Evolutionary conservation across 2,888 invertebrate species (phyloP).

Genomic region (Rhabditophanes sp.): DNA sequence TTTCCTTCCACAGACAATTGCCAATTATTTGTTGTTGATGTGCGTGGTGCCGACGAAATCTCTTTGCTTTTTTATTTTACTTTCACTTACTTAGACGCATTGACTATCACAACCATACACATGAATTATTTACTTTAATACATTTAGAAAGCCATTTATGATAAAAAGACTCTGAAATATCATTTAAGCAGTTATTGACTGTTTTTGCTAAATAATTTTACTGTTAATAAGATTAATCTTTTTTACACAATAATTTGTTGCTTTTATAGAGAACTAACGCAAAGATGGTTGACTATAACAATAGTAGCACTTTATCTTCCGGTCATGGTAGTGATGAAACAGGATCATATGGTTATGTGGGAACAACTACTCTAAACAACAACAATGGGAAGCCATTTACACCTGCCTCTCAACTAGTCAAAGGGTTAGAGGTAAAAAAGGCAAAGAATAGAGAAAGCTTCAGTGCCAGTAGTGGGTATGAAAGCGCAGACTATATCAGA

Average conservation of each 20-base stretch:
- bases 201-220: no score
- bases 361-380: constrained; percentile 2
- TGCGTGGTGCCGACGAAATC: no score
- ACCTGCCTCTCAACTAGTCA: constrained; percentile 13
- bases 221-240: no score
- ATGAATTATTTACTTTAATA: no score
- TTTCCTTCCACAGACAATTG: no score
- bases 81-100: no score
- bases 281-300: constrained; percentile 3
- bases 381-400: constrained; percentile 12
- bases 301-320: constrained; percentile 9
- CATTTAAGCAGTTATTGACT: no score
- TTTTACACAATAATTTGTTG: background rate
- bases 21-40: no score
- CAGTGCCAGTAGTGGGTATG: constrained; percentile 61
- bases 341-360: constrained; percentile 9
- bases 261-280: constrained; percentile 6
- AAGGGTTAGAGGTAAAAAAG: constrained; percentile 10
- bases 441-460: constrained; percentile 19
- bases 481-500: constrained; percentile 50
- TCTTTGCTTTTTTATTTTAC: no score
- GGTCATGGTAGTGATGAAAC: constrained; percentile 12
- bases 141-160: no score
- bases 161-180: no score
- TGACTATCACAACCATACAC: no score